Percentiles rank a stretch among this genome's conserved stretches.
These are phyloP conservation scores for Phalanger gymnotis DNA, from an alignment of 2,797 vertebrate genomes.

Conservation along the genomic window DNA sequence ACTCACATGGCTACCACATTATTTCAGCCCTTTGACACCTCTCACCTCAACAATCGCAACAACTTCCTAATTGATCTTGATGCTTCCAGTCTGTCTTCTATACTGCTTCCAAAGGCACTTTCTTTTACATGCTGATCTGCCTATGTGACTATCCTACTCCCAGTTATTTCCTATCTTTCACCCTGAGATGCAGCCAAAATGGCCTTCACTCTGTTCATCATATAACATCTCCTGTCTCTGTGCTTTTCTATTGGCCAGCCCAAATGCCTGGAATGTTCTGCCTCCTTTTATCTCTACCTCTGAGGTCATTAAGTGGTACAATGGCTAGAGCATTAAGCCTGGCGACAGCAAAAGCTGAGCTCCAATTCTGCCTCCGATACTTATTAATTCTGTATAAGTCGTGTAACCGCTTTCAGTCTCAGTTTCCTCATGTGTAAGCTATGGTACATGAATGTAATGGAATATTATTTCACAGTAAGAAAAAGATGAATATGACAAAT, in stretches of 20 bases:
- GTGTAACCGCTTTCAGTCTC: neutral
- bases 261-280: neutral
- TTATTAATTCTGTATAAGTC: neutral
- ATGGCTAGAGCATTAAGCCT: neutral
- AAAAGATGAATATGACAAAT: neutral
- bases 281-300: neutral
- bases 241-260: neutral
- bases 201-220: neutral
- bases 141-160: neutral
- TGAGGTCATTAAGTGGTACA: neutral
- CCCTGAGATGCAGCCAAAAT: neutral
- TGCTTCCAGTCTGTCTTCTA: neutral
- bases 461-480: neutral
- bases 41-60: neutral
- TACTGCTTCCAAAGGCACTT: neutral
- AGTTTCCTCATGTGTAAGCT: neutral
- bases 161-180: neutral
- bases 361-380: neutral
- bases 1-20: neutral
- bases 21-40: neutral
- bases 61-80: neutral
- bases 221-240: neutral
- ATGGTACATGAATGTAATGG: neutral
- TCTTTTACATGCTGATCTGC: neutral
- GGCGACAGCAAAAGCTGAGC: neutral